These are phyloP conservation scores for Beroe forskalii DNA, from an alignment of 37 sponge, comb jelly and placozoan species.

Conservation along the genomic window DNA sequence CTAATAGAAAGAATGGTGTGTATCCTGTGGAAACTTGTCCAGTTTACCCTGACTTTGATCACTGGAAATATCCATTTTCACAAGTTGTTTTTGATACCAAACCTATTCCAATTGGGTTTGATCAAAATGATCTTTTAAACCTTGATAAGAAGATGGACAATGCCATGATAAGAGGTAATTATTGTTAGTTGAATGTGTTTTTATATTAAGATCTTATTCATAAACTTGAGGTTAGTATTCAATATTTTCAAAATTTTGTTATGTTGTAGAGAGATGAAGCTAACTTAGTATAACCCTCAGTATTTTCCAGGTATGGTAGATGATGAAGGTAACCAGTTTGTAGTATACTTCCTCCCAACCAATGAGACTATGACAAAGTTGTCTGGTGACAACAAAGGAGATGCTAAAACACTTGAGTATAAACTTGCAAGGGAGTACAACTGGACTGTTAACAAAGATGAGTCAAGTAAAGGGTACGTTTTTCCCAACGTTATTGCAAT, in stretches of 20 bases:
- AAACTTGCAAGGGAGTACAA: constrained; percentile 91
- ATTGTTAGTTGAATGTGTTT: background rate
- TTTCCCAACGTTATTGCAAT: no score
- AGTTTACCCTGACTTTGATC: constrained; percentile 66
- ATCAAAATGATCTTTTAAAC: constrained; percentile 56
- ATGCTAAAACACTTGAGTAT: constrained; percentile 79
- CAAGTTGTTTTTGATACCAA: constrained; percentile 97
- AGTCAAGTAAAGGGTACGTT: constrained; percentile 94
- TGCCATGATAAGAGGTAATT: constrained; percentile 79
- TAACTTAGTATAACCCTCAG: background rate
- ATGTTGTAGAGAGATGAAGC: background rate
- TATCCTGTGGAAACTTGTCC: constrained; percentile 40
- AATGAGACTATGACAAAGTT: constrained; percentile 82
- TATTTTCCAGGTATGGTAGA: constrained; percentile 92
- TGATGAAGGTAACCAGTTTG: constrained; percentile 97
- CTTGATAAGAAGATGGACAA: constrained; percentile 83
- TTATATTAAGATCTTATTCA: no score
- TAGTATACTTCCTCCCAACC: constrained; percentile 95
- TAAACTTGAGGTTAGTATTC: no score
- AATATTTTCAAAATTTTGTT: background rate
- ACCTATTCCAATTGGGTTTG: constrained; percentile 69
- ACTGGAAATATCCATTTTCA: constrained; percentile 94
- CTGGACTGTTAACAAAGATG: constrained; percentile 93
- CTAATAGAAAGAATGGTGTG: constrained; percentile 63
- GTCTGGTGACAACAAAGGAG: constrained; percentile 69